Conservation (phyloP, 2,113 vertebrate genomes). For the Hippocampus comes region DNA sequence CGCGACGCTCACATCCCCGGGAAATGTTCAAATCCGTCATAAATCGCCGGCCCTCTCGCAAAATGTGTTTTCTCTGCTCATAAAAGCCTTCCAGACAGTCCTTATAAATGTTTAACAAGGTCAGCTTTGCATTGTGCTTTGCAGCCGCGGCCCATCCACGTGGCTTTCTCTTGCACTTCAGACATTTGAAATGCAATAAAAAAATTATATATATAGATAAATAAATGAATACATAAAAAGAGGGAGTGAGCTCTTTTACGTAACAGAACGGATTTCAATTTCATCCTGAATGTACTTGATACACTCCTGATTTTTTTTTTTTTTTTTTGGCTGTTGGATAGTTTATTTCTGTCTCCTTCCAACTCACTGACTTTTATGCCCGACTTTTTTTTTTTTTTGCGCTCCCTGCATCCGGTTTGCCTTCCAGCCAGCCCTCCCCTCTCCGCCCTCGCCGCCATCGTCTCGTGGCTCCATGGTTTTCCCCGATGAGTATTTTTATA, state of each 20-base stretch:
- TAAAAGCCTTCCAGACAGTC: slow-evolving; percentile 63
- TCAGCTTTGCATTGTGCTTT: slow-evolving; percentile 50
- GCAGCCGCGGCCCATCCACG: slow-evolving; percentile 19
- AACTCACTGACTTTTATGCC: neutral
- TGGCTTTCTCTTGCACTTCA: slow-evolving; percentile 28
- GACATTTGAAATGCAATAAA: slow-evolving; percentile 35
- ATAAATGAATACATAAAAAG: no score
- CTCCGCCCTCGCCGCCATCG: slow-evolving; percentile 1
- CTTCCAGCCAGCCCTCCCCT: slow-evolving; percentile 9
- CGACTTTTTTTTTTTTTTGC: slow-evolving; percentile 9
- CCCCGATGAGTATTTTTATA: slow-evolving; percentile 62
- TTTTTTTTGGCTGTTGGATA: neutral
- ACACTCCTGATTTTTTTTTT: slow-evolving; percentile 11
- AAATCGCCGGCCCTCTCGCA: slow-evolving; percentile 56
- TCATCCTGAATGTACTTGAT: slow-evolving; percentile 2
- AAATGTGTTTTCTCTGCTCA: slow-evolving; percentile 55
- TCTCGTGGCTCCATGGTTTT: slow-evolving; percentile 43
- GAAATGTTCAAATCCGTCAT: slow-evolving; percentile 59
- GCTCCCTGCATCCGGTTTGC: slow-evolving; percentile 11
- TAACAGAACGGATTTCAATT: slow-evolving; percentile 30
- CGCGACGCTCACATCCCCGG: slow-evolving; percentile 43
- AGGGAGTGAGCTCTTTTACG: slow-evolving; percentile 13
- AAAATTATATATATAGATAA: neutral
- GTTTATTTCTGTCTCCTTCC: slow-evolving; percentile 7
- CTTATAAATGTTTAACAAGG: slow-evolving; percentile 73